Conservation (phyloP, 2,113 vertebrate genomes). For the Prunella fulvescens region DNA sequence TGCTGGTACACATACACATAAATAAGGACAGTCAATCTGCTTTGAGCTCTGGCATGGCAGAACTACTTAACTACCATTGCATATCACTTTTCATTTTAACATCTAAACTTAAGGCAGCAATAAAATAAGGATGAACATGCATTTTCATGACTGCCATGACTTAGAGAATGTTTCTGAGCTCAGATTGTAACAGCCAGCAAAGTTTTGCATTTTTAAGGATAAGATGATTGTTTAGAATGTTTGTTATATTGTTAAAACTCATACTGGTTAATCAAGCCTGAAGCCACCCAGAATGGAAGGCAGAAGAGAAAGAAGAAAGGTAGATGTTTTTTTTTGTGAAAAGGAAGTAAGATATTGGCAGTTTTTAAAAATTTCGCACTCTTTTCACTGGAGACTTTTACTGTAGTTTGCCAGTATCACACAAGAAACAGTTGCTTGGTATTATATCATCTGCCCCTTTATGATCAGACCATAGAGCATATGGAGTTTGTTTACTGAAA, state of each 20-base stretch:
- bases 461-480: background rate
- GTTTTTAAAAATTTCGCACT: background rate
- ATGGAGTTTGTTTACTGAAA: background rate
- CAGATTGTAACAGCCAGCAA: background rate
- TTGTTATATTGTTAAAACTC: background rate
- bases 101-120: background rate
- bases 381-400: background rate
- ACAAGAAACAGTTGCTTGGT: background rate
- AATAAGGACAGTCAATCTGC: background rate
- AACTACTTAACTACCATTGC: background rate
- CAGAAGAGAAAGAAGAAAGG: background rate
- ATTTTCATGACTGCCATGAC: background rate
- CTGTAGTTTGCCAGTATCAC: background rate
- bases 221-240: background rate
- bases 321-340: background rate
- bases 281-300: background rate
- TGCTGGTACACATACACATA: background rate
- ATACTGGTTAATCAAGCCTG: background rate
- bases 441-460: background rate
- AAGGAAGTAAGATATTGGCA: background rate
- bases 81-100: background rate
- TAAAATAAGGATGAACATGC: background rate
- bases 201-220: background rate
- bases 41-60: background rate
- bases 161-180: background rate